Evolutionary conservation across 2,797 vertebrate genomes (phyloP), one percentile per base, ranked within the genome.

Genomic region (Ceyx erithaca): DNA sequence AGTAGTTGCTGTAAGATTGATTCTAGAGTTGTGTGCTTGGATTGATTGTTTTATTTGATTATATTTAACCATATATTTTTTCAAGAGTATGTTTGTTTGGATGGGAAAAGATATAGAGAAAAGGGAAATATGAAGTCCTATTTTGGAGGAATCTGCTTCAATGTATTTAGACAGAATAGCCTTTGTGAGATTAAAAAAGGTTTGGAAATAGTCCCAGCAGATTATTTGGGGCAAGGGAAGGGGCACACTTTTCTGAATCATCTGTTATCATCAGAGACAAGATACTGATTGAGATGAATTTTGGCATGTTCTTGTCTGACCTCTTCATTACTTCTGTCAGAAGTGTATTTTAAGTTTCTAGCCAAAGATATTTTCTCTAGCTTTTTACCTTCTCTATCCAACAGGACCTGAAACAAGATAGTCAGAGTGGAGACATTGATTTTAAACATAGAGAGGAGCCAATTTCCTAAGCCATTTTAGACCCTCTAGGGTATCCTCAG

Each of bases 181-280:
- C 69, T 90, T 94, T 95, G 87, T 87, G 76, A 46, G 35, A 57
- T 89, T 61, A 92, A 93, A 89, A 93, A 86, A 85, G 12, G 41
- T 85, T 80, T 92, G 87, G 85, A 95, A 95, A 78, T 45, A 75
- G 66, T 90, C 76, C 92, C 85, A 90, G 21, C 20, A 87, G 72
- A 94, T 92, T 54, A 90, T 87, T 75, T 92, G 72, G 90, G 51
- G 76, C 66, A 92, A 92, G 69, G 23, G 37, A 95, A 95, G 79
- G 84, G 89, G 90, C 89, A 89, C 31, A 43, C 79, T 93, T 95
- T 48, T 37, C 69, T 93, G 78, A 93, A 90, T 93, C 43, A 87
- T 89, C 64, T 85, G 61, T 94, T 90, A 71, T 78, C 54, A 66
- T 84, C 54, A 80, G 62, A 93, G 90, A 93, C 76, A 87, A 94